phyloP scores from a whole-genome alignment of 2,888 invertebrate species.

The Aspidiotus destructor region DNA sequence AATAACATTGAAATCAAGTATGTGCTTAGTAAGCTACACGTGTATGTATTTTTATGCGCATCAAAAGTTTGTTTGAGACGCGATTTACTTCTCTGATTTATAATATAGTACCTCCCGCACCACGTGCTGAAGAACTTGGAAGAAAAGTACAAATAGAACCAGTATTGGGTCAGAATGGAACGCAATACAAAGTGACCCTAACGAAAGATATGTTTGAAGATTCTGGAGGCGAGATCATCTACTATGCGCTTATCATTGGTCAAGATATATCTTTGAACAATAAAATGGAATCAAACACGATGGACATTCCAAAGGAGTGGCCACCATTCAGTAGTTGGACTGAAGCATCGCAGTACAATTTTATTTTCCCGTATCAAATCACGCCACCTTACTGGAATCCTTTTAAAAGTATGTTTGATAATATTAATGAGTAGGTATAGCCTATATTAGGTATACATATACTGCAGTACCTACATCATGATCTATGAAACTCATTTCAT shows the following conservation, averaged over 20 bases:
- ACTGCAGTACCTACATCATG: too few species aligned
- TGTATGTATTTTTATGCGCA: too few species aligned
- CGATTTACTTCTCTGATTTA: neutral
- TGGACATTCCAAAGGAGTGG: neutral
- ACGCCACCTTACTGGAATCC: constrained; percentile 10
- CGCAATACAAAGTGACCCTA: neutral
- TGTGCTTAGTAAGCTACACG: too few species aligned
- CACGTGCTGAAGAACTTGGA: neutral
- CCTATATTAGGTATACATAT: too few species aligned
- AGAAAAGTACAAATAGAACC: neutral
- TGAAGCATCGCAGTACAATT: constrained; percentile 8
- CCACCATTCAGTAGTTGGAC: constrained; percentile 13
- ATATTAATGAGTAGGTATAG: too few species aligned
- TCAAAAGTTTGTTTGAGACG: too few species aligned
- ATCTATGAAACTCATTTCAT: too few species aligned
- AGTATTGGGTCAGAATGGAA: neutral
- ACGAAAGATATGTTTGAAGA: constrained; percentile 8
- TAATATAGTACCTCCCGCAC: constrained; percentile 1
- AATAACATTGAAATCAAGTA: too few species aligned
- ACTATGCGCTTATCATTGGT: constrained; percentile 16
- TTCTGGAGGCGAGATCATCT: constrained; percentile 6
- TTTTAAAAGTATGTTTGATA: constrained; percentile 4
- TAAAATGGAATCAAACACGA: neutral
- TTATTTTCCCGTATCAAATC: constrained; percentile 13
- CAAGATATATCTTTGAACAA: constrained; percentile 10